These are phyloP conservation scores for Perizoma flavofasciatum DNA, from an alignment of 2,888 invertebrate genomes.

Conservation along the genomic window DNA sequence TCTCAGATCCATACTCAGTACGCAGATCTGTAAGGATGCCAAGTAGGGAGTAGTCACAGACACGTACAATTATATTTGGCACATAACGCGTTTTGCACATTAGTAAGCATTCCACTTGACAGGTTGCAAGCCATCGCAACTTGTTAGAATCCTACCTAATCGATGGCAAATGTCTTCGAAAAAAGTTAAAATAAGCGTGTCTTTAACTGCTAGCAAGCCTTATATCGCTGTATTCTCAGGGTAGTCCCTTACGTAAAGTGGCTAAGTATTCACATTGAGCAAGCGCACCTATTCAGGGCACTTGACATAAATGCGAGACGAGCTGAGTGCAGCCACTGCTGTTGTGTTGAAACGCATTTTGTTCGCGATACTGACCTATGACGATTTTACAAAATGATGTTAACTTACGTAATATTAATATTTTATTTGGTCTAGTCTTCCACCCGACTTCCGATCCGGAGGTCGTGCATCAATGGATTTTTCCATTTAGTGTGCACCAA, in stretches of 20 bases:
- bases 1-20: no score
- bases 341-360: slow-evolving; percentile 51
- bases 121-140: no score
- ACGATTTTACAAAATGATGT: slow-evolving; percentile 18
- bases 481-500: no score
- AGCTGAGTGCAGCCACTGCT: slow-evolving; percentile 42
- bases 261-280: slow-evolving; percentile 32
- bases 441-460: no score
- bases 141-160: no score
- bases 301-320: slow-evolving; percentile 44
- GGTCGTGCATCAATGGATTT: no score
- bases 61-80: no score
- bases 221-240: slow-evolving; percentile 11
- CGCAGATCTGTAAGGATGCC: no score
- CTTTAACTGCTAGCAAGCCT: background rate
- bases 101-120: background rate
- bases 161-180: no score
- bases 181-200: background rate
- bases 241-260: slow-evolving; percentile 22
- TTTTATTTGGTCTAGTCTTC: no score
- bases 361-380: slow-evolving; percentile 38
- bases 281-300: slow-evolving; percentile 37
- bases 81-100: no score
- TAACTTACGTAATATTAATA: slow-evolving; percentile 1
- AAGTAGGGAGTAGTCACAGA: no score